Conservation (phyloP, 2,113 vertebrate species). For the Scytalopus superciliaris region DNA sequence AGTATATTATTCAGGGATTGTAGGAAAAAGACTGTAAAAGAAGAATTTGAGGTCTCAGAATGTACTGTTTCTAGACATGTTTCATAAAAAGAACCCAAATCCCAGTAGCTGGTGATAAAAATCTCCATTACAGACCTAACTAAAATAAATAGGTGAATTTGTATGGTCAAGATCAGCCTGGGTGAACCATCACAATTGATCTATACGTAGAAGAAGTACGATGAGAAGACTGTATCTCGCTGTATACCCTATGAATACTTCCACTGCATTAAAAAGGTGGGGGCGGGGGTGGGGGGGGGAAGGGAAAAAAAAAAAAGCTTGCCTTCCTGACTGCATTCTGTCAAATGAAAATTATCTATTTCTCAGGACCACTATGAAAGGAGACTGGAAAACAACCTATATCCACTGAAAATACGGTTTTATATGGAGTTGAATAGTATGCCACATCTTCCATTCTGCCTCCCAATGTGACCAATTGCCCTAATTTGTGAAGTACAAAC, state of each 20-base stretch:
- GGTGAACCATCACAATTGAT: not conserved
- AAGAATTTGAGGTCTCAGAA: not conserved
- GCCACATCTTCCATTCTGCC: not conserved
- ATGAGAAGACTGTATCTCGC: not conserved
- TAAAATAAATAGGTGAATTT: not conserved
- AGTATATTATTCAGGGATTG: not conserved
- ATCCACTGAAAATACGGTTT: not conserved
- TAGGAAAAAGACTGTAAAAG: not conserved
- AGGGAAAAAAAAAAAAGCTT: not conserved
- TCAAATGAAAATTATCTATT: not conserved
- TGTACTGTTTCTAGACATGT: not conserved
- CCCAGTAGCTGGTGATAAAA: not conserved
- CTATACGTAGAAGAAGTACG: not conserved
- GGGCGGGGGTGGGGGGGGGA: too few species aligned
- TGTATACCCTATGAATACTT: not conserved
- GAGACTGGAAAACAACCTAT: not conserved
- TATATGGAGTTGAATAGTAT: rapidly evolving
- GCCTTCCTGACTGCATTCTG: not conserved
- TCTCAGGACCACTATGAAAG: not conserved
- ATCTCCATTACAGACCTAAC: not conserved
- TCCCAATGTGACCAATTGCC: not conserved
- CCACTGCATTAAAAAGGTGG: not conserved
- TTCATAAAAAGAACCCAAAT: not conserved
- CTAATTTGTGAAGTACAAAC: not conserved
- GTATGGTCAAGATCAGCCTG: not conserved